Evolutionary conservation across 2,797 vertebrate species (phyloP).

Genomic region (Danionella dracula): DNA sequence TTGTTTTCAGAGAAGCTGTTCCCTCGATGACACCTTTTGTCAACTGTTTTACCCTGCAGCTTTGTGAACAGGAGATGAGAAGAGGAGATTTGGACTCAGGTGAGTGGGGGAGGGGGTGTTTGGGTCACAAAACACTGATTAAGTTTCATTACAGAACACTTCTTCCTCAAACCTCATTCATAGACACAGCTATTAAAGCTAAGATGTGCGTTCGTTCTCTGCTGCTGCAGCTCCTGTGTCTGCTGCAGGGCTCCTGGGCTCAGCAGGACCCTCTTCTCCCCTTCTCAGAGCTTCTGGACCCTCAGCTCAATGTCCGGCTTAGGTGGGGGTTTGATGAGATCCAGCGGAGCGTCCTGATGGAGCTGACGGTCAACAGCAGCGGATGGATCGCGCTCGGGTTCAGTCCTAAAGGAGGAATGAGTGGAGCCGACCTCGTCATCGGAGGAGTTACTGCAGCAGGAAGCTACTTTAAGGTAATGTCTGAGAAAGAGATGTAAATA

Average conservation of each 20-base stretch:
- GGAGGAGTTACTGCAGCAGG: slow-evolving; percentile 62
- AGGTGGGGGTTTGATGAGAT: slow-evolving; percentile 66
- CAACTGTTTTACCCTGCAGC: too few relatives aligned
- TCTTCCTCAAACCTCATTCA: not conserved
- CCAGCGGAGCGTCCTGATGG: slow-evolving; percentile 61
- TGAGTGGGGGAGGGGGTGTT: not conserved
- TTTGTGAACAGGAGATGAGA: not conserved
- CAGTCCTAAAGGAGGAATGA: slow-evolving; percentile 59
- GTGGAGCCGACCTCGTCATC: slow-evolving; percentile 67
- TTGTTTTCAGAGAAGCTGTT: too few relatives aligned
- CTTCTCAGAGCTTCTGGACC: slow-evolving; percentile 68
- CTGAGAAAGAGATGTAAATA: not conserved
- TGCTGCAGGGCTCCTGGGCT: slow-evolving; percentile 22
- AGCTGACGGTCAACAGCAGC: slow-evolving; percentile 62
- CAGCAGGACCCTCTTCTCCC: slow-evolving; percentile 41
- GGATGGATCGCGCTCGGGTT: slow-evolving; percentile 76
- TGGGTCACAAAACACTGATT: too few relatives aligned
- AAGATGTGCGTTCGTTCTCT: slow-evolving; percentile 47
- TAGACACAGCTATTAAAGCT: slow-evolving; percentile 1
- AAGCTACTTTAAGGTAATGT: slow-evolving; percentile 73
- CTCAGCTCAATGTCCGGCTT: slow-evolving; percentile 49
- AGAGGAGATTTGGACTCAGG: not conserved
- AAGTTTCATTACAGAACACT: too few relatives aligned
- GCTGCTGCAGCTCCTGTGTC: slow-evolving; percentile 30
- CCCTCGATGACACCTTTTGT: too few relatives aligned